Base-by-base conservation (phyloP, 2,888 invertebrate genomes). In the Metalampra italica region DNA sequence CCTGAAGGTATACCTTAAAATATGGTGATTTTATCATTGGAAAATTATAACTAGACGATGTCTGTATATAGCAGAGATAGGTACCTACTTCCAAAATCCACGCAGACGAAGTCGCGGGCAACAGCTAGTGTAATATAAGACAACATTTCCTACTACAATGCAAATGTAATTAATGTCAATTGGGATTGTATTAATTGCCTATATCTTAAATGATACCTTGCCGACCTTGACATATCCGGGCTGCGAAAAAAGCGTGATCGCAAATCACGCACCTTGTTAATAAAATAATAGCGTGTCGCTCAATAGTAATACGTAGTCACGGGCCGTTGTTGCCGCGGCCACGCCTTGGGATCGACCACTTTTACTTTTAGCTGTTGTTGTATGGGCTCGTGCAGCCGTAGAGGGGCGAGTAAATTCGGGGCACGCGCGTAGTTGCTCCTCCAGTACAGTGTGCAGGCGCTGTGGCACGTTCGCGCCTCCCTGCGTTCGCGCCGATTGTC, bases 341-440 rank as follows among this genome's bases (percentile, higher is more conserved):
- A 77, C 32, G 79, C 76, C 82, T 82, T 71, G 73, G 83, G 86
- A 84, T 74, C 64, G 66, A 75, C 75, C 78, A 87, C 87, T 87
- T 87, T 87, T 87, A 87, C 87, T 87, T 86, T 82, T 73, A 72
- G 72, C 67, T 72, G 64, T 64, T 64, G 55, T 62, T 59, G 36
- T 36, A 36, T 36, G n/a, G n/a, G 36, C 36, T n/a, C n/a, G n/a
- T 36, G n/a, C 1, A n/a, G 22, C 60, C 65, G 69, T 76, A 76
- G 80, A 57, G 79, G 80, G 78, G 78, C 70, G 71, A 67, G 67
- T 71, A 63, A 67, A 65, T 69, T 71, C 62, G 59, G 62, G 57
- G 65, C 59, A 64, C 57, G 64, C 68, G 58, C 64, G 59, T 56
- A 59, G 61, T 59, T 55, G 68, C 59, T 56, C 54, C 54, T 55